A percentile compares a stretch with the other conserved stretches of the same genome.
Evolutionary conservation across 1,140 invertebrate genomes (phyloP).

Genomic region (Pseudoatta argentina): DNA sequence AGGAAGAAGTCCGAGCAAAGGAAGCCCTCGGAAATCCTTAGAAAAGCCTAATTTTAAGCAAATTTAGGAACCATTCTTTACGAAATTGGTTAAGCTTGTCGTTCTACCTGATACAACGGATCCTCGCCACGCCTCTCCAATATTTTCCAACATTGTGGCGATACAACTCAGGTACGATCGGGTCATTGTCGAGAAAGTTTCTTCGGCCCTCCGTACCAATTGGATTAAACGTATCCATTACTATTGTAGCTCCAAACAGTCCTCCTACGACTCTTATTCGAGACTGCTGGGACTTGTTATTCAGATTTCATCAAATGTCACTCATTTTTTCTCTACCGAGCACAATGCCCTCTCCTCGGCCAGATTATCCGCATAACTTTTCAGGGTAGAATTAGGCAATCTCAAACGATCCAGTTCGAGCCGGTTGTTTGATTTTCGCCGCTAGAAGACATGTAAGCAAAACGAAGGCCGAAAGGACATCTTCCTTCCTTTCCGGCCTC

Average conservation of each 20-base stretch:
- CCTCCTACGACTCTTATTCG: not conserved
- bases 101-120: conserved; percentile 57
- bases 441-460: conserved; percentile 14
- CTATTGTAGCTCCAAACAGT: conserved; percentile 60
- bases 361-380: conserved; percentile 71
- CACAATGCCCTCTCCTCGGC: conserved; percentile 26
- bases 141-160: conserved; percentile 72
- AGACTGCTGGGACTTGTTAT: conserved; percentile 27
- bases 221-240: conserved; percentile 78
- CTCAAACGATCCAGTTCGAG: conserved; percentile 30
- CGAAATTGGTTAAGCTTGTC: conserved; percentile 75
- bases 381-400: conserved; percentile 53
- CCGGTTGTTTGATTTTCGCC: conserved; percentile 50
- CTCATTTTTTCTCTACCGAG: conserved; percentile 24
- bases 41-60: conserved; percentile 74
- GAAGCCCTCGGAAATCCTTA: too few relatives aligned
- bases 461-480: conserved; percentile 36
- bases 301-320: conserved; percentile 65
- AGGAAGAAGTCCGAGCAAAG: conserved; percentile 23
- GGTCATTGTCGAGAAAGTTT: conserved; percentile 56
- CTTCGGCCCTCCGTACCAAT: conserved; percentile 59
- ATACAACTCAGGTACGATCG: conserved; percentile 52
- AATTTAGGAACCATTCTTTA: conserved; percentile 70
- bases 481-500: conserved; percentile 76
- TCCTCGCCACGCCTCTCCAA: conserved; percentile 70